Conservation (phyloP, 2,888 invertebrate genomes). For the Drosophila robusta region DNA sequence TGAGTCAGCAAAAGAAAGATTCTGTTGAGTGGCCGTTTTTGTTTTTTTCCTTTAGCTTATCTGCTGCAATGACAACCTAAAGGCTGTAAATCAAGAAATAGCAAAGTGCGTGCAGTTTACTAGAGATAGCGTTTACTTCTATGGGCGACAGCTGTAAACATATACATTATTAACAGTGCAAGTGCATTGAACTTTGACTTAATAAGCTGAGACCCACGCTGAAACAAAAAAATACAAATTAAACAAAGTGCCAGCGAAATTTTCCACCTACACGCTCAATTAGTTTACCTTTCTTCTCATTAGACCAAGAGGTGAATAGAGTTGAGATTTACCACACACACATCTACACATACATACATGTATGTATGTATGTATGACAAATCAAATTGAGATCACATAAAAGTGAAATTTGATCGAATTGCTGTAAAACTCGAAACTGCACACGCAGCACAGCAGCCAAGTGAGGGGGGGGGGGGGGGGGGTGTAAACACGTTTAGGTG, state of each 20-base stretch:
- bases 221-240: slow-evolving; percentile 6
- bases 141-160: slow-evolving; percentile 3
- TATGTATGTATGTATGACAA: slow-evolving; percentile 11
- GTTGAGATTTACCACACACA: slow-evolving; percentile 17
- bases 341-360: not conserved
- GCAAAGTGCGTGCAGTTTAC: slow-evolving; percentile 18
- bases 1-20: slow-evolving; percentile 4
- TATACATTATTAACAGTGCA: slow-evolving; percentile 12
- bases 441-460: slow-evolving; percentile 30
- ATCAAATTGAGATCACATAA: slow-evolving; percentile 51
- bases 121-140: slow-evolving; percentile 36
- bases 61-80: slow-evolving; percentile 14
- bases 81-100: slow-evolving; percentile 37
- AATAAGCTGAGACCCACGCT: slow-evolving; percentile 47
- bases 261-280: slow-evolving; percentile 54
- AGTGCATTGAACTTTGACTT: slow-evolving; percentile 48
- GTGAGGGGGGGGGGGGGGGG: not conserved
- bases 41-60: slow-evolving; percentile 19
- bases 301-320: slow-evolving; percentile 40
- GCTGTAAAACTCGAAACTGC: slow-evolving; percentile 55
- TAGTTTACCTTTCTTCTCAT: slow-evolving; percentile 49
- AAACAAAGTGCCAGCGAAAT: slow-evolving; percentile 40
- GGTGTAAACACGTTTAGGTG: slow-evolving; percentile 55
- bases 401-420: slow-evolving; percentile 69
- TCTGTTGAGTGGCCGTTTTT: slow-evolving; percentile 10